Evolutionary conservation across 2,797 vertebrate species (phyloP).

Genomic region (Benthosema pterotum): DNA sequence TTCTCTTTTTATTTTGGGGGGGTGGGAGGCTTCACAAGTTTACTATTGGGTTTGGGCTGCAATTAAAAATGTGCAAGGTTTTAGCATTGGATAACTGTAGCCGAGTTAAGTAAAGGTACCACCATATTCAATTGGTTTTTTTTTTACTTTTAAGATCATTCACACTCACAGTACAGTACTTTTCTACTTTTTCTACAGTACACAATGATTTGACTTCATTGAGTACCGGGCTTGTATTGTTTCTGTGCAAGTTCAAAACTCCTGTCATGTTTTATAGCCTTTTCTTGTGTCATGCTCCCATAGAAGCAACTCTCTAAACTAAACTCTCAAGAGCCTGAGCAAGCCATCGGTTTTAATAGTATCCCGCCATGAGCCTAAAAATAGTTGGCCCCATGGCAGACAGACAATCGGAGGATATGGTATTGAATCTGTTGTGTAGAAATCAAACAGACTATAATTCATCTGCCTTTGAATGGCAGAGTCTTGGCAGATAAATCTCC

Average conservation of each 20-base stretch:
- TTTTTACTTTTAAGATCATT: constrained; percentile 2
- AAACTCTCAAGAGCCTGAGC: constrained; percentile 42
- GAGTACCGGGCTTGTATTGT: constrained; percentile 8
- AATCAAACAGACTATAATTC: constrained; percentile 55
- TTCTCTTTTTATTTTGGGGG: constrained; percentile 7
- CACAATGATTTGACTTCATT: constrained; percentile 19
- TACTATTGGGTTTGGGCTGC: constrained; percentile 14
- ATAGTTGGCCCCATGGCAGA: constrained; percentile 53
- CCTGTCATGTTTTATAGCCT: constrained; percentile 31
- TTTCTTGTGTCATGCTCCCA: constrained; percentile 24
- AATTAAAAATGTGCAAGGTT: constrained; percentile 20
- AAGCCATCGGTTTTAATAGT: constrained; percentile 64
- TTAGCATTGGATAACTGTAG: constrained; percentile 8
- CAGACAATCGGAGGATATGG: constrained; percentile 71
- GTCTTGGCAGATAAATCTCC: constrained; percentile 50
- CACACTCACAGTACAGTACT: too few relatives aligned
- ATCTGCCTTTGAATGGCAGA: constrained; percentile 53
- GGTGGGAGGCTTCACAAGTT: constrained; percentile 12
- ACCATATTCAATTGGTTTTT: not conserved
- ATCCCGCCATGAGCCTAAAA: constrained; percentile 60
- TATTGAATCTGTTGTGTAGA: constrained; percentile 55
- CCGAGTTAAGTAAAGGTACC: not conserved
- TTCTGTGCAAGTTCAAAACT: constrained; percentile 12
- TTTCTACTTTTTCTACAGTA: constrained; percentile 1
- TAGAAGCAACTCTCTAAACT: not conserved